Evolutionary conservation across 2,113 vertebrate species (phyloP).

Genomic region (Petromus typicus): DNA sequence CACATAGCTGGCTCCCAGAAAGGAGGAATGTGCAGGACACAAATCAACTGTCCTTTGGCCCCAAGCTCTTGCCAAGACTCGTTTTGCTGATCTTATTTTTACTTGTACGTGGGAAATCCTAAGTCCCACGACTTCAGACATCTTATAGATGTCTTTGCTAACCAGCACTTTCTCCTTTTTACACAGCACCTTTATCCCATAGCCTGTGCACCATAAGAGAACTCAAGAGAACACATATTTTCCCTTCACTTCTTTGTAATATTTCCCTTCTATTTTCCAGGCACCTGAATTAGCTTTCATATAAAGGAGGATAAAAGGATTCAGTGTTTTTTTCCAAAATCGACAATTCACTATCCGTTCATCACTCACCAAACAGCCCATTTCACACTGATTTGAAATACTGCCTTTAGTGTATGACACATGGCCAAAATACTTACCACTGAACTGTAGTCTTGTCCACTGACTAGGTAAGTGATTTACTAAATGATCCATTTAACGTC

Average conservation of each 20-base stretch:
- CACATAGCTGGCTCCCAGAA: not conserved
- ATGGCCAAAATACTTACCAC: not conserved
- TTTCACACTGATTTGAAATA: not conserved
- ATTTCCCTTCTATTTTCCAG: constrained; percentile 11
- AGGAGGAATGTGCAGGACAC: not conserved
- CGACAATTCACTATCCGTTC: not conserved
- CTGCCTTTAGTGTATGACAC: not conserved
- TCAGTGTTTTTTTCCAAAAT: constrained; percentile 11
- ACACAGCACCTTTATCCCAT: not conserved
- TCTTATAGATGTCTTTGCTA: not conserved
- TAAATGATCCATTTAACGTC: not conserved
- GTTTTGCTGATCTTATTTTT: not conserved
- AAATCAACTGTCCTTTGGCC: not conserved
- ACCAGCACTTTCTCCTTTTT: not conserved
- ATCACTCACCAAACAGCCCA: not conserved
- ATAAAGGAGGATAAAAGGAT: not conserved
- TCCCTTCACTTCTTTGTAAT: not conserved
- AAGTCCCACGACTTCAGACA: not conserved
- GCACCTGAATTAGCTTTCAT: constrained; percentile 3
- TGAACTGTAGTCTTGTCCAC: not conserved
- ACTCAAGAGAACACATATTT: not conserved
- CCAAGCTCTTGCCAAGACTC: not conserved
- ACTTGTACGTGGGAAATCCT: not conserved
- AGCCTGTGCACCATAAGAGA: not conserved
- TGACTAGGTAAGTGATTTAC: not conserved